These are phyloP conservation scores for Penaeus chinensis DNA, from an alignment of 1,140 invertebrate genomes.

Conservation along the genomic window DNA sequence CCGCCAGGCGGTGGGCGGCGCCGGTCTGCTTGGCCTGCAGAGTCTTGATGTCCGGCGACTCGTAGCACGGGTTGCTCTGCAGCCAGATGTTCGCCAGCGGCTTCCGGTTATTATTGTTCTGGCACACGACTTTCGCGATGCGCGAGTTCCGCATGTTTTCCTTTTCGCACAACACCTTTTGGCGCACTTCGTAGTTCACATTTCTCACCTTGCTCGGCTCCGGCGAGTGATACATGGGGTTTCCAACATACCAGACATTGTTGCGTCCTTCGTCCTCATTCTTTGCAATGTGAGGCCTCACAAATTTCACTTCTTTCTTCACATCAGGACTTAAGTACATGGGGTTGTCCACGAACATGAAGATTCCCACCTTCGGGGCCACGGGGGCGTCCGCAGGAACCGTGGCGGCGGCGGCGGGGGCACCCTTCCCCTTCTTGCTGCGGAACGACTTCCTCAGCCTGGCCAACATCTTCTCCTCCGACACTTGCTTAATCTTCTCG, in stretches of 20 bases:
- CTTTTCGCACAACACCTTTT: conserved; percentile 55
- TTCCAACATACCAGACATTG: conserved; percentile 55
- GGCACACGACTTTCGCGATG: conserved; percentile 46
- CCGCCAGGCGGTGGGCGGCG: neutral
- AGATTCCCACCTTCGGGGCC: conserved; percentile 46
- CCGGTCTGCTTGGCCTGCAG: neutral
- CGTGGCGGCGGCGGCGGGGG: neutral
- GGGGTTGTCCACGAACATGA: conserved; percentile 63
- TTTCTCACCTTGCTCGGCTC: conserved; percentile 8
- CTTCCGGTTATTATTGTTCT: conserved; percentile 32
- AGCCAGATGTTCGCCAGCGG: conserved; percentile 40
- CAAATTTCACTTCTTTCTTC: conserved; percentile 61
- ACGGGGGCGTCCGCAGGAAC: neutral
- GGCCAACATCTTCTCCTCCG: conserved; percentile 63
- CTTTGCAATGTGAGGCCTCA: conserved; percentile 36
- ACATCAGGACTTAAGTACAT: conserved; percentile 63
- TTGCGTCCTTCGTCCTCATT: conserved; percentile 10
- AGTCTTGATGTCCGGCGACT: conserved; percentile 50
- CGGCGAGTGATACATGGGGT: conserved; percentile 60
- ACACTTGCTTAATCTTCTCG: conserved; percentile 49
- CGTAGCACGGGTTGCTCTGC: conserved; percentile 61
- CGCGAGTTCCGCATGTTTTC: conserved; percentile 57
- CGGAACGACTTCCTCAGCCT: conserved; percentile 61
- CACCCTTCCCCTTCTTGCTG: conserved; percentile 55
- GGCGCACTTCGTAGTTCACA: conserved; percentile 19